Conservation (phyloP, 2,113 vertebrate genomes). For the Mastomys coucha region DNA sequence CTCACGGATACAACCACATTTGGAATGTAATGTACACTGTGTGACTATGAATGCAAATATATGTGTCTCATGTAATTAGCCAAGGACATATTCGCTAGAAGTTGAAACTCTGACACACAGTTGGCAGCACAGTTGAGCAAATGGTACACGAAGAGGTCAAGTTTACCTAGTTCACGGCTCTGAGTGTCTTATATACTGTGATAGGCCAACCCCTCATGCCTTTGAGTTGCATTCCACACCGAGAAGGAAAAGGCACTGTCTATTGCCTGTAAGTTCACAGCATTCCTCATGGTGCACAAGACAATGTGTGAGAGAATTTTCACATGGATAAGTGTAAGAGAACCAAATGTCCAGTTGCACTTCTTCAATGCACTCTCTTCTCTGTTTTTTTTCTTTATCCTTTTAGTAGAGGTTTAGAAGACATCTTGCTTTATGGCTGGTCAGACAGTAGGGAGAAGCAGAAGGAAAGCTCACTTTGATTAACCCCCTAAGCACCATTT, state of each 20-base stretch:
- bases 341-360: constrained; percentile 51
- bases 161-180: constrained; percentile 33
- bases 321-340: constrained; percentile 28
- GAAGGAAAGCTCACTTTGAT: constrained; percentile 40
- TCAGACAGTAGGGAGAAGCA: constrained; percentile 47
- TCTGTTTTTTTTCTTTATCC: constrained; percentile 52
- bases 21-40: background rate
- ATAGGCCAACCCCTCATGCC: background rate
- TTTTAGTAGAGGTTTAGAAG: constrained; percentile 65
- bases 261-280: constrained; percentile 45
- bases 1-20: background rate
- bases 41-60: background rate
- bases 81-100: background rate
- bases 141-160: background rate
- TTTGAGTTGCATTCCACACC: background rate
- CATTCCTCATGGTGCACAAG: constrained; percentile 4
- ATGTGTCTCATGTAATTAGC: background rate
- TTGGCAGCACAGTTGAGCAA: constrained; percentile 3
- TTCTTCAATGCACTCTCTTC: constrained; percentile 45
- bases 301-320: constrained; percentile 36
- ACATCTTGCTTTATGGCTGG: constrained; percentile 49
- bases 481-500: constrained; percentile 63
- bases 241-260: constrained; percentile 42
- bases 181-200: constrained; percentile 36
- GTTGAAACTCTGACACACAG: background rate